Base-by-base conservation (phyloP, 2,113 vertebrate genomes). In the Manacus vitellinus region DNA sequence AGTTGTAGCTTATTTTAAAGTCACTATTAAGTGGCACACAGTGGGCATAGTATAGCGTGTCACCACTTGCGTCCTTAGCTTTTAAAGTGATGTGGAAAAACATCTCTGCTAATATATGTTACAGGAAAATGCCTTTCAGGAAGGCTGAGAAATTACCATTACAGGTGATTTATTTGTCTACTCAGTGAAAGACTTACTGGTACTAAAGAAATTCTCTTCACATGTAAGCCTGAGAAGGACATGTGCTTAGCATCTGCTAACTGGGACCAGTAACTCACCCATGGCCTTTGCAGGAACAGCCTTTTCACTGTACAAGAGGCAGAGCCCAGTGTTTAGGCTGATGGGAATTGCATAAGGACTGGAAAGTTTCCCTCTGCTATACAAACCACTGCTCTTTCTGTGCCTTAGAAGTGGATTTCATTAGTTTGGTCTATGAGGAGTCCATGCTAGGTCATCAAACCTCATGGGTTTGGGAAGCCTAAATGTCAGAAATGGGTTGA, bases 201-300 rank as follows among this genome's bases (percentile, higher is more conserved):
- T 58, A 58, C 47, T 44, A 20, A 33, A 58, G 54, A 56, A 35
- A 46, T 44, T 31, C 43, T 46, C 24, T 71, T 61, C 11, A 22
- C 3, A 0, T 9, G 20, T 16, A 58, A 52, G 70, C 51, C 63
- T 16, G 14, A 35, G n/a, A 25, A 68, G 31, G 35, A 55, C n/a
- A 1, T 0, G 2, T 21, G 7, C 30, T 59, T 63, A 13, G 11
- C 24, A 28, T 12, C 41, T 72, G 19, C 41, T 31, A 15, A 39
- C 28, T 18, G 10, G 52, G 59, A 67, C 35, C 49, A 33, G 43
- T 6, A 14, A 28, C 0, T 3, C 9, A 24, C 5, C 65, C 33
- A 1, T 1, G 2, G 35, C 28, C 35, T 31, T 19, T 4, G 27
- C 12, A 44, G 3, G 27, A n/a, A 37, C 62, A n/a, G 10, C 43